Conservation (phyloP, 2,888 invertebrate species). For the Tipula unca region DNA sequence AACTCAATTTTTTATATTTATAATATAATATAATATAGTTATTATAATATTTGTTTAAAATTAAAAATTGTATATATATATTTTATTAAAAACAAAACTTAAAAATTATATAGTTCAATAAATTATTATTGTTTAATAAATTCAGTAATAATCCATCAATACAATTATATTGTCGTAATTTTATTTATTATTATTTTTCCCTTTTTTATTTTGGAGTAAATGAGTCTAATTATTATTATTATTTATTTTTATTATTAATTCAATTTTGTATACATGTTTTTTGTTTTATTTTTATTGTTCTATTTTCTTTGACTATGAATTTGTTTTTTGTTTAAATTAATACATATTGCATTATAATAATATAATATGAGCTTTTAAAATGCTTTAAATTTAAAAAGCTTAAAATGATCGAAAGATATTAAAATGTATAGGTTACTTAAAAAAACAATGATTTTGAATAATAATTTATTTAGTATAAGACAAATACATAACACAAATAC, state of each 20-base stretch:
- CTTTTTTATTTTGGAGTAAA: constrained; percentile 9
- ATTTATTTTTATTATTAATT: background rate
- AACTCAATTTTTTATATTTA: background rate
- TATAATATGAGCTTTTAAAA: background rate
- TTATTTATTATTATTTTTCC: background rate
- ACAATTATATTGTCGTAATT: constrained; percentile 1
- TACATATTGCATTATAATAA: background rate
- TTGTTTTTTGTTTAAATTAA: background rate
- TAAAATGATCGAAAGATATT: background rate
- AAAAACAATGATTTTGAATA: background rate
- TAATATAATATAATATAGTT: background rate
- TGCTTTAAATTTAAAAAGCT: background rate
- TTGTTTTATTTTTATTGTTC: background rate
- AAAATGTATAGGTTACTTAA: background rate
- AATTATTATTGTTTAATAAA: background rate
- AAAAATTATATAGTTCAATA: background rate
- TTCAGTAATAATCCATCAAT: background rate
- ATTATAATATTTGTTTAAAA: background rate
- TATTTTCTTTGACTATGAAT: background rate
- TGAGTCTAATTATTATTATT: constrained; percentile 15
- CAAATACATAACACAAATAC: background rate
- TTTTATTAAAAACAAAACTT: background rate
- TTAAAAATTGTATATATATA: background rate
- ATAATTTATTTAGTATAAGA: background rate
- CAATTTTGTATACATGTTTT: constrained; percentile 14